These are phyloP conservation scores for Thripadectes ignobilis DNA, from an alignment of 2,797 vertebrate species.

Conservation along the genomic window DNA sequence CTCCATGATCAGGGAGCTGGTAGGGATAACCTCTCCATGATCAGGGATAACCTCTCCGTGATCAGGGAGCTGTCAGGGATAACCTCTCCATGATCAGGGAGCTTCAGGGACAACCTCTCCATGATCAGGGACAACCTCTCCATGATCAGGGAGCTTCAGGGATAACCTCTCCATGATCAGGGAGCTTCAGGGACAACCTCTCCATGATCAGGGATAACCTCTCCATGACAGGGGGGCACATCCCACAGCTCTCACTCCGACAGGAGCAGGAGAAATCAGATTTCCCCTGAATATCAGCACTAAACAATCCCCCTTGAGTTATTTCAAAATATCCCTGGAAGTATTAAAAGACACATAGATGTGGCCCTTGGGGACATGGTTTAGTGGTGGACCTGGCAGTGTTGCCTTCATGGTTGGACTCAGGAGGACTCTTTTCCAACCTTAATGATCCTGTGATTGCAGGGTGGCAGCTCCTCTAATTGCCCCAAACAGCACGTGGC, in stretches of 20 bases:
- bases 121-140: fast-evolving
- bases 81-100: fast-evolving
- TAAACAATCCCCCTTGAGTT: neutral
- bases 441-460: neutral
- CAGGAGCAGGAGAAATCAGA: neutral
- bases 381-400: neutral
- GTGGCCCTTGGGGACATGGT: neutral
- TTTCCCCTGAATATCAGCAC: neutral
- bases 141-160: fast-evolving
- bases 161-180: fast-evolving
- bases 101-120: neutral
- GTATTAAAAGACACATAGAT: neutral
- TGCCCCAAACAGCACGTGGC: fast-evolving
- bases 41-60: no score
- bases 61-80: no score
- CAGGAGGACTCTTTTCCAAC: neutral
- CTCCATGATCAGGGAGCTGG: no score
- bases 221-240: neutral
- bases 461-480: neutral
- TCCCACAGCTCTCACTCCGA: neutral
- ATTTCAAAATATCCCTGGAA: neutral
- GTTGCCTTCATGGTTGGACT: neutral
- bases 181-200: neutral
- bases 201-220: fast-evolving
- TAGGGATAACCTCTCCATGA: no score